phyloP scores from a whole-genome alignment of 2,113 vertebrate species.

The Centrocercus urophasianus region DNA sequence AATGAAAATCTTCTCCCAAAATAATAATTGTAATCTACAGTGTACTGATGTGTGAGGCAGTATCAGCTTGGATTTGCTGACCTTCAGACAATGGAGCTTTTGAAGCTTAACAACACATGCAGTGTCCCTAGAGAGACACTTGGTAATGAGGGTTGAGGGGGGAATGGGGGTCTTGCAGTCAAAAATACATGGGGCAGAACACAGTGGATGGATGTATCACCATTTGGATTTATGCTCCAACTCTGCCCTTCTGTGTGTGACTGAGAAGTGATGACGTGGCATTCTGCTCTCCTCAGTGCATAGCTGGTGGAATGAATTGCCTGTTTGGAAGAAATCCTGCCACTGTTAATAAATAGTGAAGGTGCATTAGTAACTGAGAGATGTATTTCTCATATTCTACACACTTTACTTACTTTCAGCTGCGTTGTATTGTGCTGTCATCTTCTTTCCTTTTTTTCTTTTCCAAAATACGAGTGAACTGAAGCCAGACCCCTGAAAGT shows the following conservation, averaged over 20 bases:
- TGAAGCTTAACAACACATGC: neutral
- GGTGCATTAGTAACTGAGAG: neutral
- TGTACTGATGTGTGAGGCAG: neutral
- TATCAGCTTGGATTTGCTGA: neutral
- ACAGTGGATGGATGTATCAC: fast-evolving
- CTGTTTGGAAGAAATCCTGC: neutral
- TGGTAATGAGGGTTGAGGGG: neutral
- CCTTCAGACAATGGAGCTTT: neutral
- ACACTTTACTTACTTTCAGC: too few species aligned
- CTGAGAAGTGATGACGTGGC: neutral
- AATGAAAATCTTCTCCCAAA: neutral
- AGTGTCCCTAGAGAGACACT: neutral
- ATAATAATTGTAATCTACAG: neutral
- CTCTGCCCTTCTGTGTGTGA: neutral
- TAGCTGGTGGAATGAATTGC: neutral
- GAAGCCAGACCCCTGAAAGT: fast-evolving
- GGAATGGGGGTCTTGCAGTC: neutral
- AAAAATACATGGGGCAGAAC: neutral
- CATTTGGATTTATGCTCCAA: neutral
- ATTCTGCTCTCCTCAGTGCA: neutral
- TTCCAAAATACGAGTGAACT: neutral
- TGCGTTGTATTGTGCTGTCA: neutral
- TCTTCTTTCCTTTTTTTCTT: neutral
- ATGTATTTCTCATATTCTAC: neutral
- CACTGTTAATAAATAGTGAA: neutral